Evolutionary conservation across 2,113 vertebrate genomes (phyloP).

Genomic region (pig (Sus scrofa)): T2T-Sscrofa CM000827.6:43712001-43712500

Average conservation of each 20-base stretch:
- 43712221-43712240: background rate
- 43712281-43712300: background rate
- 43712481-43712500: conserved; percentile 66
- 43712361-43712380: background rate
- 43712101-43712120: background rate
- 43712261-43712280: background rate
- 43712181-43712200: background rate
- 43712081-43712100: background rate
- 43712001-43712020: background rate
- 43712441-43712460: conserved; percentile 50
- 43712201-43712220: background rate
- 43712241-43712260: background rate
- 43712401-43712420: background rate
- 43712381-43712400: background rate
- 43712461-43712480: conserved; percentile 59
- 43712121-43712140: background rate
- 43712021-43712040: background rate
- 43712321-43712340: background rate
- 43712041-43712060: background rate
- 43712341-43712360: background rate
- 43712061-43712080: background rate
- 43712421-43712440: conserved; percentile 54
- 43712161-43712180: background rate
- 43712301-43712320: background rate
- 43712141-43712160: background rate